Base-by-base conservation (phyloP, 2,113 vertebrate species). In the Ictalurus furcatus region DNA sequence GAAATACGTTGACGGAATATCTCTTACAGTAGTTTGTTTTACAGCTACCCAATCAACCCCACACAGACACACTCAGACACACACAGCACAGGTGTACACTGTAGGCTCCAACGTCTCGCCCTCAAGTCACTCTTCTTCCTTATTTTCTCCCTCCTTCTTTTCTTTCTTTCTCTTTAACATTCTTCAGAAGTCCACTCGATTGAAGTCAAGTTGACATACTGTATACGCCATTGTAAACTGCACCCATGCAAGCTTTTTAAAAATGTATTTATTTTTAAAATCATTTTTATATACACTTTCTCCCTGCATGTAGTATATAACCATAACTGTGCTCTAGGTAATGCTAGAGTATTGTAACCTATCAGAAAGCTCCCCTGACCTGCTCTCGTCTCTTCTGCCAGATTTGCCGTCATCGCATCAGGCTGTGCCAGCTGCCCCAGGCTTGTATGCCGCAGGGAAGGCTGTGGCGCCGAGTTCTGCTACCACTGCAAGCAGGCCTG, bases 401-500 rank as follows among this genome's bases (percentile, higher is more conserved):
- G 98, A 37, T 99, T 99, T 25, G 98, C 98, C 0, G 97, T 99
- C 88, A 99, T 99, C 74, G 98, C 98, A 89, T 99, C 98, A 40
- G 98, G 98, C 91, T 99, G 98, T 88, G 98, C 98, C 95, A 99
- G 98, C 95, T 99, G 98, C 93, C 98, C 98, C 92, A 95, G 98
- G 94, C 93, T 99, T 94, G 97, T 97, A 86, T 99, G 98, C 85
- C 97, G 97, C 93, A 95, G 98, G 89, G 98, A 99, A 12, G 98
- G 98, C 90, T 99, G 98, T 91, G 98, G 97, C 30, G 97, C 98
- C 0, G 98, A 99, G 94, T 99, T 99, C 95, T 99, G 98, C 94
- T 99, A 99, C 92, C 98, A 99, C 95, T 99, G 98, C 96, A 99
- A 99, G 67, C 98, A 99, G 95, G 97, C 98, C 91, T 99, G 98